These are phyloP conservation scores for Ganaspis brasiliensis DNA, from an alignment of 2,888 invertebrate species.

Conservation along the genomic window DNA sequence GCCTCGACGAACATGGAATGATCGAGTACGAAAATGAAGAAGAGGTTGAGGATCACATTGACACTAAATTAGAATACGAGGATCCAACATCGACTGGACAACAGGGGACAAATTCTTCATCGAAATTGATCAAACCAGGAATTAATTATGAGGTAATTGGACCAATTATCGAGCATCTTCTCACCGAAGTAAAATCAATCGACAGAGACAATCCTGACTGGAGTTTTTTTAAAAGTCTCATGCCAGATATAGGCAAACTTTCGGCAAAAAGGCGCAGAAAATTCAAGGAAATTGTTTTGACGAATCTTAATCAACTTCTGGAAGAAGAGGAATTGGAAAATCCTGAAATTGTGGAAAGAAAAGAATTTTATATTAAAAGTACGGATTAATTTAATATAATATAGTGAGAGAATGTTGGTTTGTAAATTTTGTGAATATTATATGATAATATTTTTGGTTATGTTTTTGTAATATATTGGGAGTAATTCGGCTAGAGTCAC, in stretches of 20 bases:
- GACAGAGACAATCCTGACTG: slow-evolving; percentile 36
- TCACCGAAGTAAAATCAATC: slow-evolving; percentile 6
- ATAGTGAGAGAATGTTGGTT: too few relatives aligned
- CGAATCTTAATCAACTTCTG: slow-evolving; percentile 22
- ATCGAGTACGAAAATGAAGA: slow-evolving; percentile 31
- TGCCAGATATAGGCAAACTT: slow-evolving; percentile 22
- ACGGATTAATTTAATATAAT: too few relatives aligned
- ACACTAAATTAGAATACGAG: slow-evolving; percentile 18
- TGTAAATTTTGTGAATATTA: too few relatives aligned
- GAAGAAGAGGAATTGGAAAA: slow-evolving; percentile 20
- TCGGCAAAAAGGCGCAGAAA: slow-evolving; percentile 45
- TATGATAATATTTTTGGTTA: too few relatives aligned
- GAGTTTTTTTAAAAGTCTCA: slow-evolving; percentile 26
- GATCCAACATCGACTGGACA: slow-evolving; percentile 10
- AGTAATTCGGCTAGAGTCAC: too few relatives aligned
- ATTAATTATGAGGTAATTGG: slow-evolving; percentile 17
- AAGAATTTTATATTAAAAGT: neutral
- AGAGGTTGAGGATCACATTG: slow-evolving; percentile 10
- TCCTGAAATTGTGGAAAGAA: neutral
- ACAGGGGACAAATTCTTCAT: neutral
- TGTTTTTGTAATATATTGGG: too few relatives aligned
- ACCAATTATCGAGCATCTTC: slow-evolving; percentile 14
- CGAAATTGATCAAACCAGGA: neutral
- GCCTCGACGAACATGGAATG: slow-evolving; percentile 22
- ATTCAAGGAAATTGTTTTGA: slow-evolving; percentile 34